phyloP scores from a whole-genome alignment of 2,113 vertebrate species.

The Tenrec ecaudatus region DNA sequence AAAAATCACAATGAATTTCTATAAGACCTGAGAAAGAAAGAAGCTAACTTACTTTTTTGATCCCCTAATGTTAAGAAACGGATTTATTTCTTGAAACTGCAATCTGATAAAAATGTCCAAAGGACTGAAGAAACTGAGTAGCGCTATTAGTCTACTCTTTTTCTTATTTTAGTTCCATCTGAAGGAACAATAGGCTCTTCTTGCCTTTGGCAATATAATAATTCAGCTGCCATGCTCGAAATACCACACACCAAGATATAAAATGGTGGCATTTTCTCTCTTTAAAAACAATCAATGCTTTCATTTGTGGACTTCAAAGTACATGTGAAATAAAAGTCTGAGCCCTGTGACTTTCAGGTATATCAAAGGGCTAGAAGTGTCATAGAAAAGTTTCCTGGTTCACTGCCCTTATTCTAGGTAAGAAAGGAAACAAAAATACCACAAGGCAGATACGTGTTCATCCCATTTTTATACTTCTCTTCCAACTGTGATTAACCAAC shows the following conservation, averaged over 20 bases:
- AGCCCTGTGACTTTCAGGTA: conserved; percentile 45
- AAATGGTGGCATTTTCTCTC: conserved; percentile 68
- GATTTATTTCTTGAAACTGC: conserved; percentile 70
- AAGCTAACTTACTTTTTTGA: conserved; percentile 61
- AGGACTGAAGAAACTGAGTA: conserved; percentile 70
- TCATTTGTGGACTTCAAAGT: conserved; percentile 75
- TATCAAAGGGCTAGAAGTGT: conserved; percentile 69
- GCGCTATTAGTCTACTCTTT: conserved; percentile 73
- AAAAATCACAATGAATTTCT: conserved; percentile 58
- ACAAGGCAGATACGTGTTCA: conserved; percentile 25
- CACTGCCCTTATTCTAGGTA: conserved; percentile 34
- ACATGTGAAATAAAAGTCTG: conserved; percentile 65
- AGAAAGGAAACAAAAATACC: conserved; percentile 67
- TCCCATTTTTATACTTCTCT: conserved; percentile 66
- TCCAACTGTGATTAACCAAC: conserved; percentile 52
- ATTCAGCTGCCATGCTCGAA: conserved; percentile 67
- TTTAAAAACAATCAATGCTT: conserved; percentile 79
- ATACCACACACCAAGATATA: conserved; percentile 68
- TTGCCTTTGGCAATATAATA: conserved; percentile 73
- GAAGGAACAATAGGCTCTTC: conserved; percentile 70
- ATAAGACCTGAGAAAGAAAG: conserved; percentile 53
- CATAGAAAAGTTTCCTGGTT: conserved; percentile 60
- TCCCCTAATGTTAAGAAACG: conserved; percentile 62
- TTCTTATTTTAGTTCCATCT: conserved; percentile 73
- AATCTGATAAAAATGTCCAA: conserved; percentile 77